These are phyloP conservation scores for Prenolepis imparis DNA, from an alignment of 2,888 invertebrate species.

Conservation along the genomic window DNA sequence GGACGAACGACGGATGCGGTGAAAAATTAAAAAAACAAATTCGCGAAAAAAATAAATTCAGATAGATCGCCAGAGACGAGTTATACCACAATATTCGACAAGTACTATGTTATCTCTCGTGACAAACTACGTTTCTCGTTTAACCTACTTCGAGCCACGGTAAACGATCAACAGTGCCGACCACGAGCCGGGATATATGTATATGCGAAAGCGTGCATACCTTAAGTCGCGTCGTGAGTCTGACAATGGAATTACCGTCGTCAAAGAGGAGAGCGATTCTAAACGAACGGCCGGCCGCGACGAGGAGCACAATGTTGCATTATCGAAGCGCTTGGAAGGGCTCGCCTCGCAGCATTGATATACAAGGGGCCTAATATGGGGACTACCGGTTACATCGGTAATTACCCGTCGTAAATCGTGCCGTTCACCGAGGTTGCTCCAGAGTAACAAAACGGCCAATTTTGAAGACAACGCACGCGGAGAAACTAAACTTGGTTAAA, in stretches of 20 bases:
- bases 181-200: not conserved
- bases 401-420: constrained; percentile 77
- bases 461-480: constrained; percentile 73
- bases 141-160: not conserved
- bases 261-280: constrained; percentile 20
- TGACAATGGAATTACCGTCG: constrained; percentile 43
- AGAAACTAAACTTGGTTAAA: constrained; percentile 61
- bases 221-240: not conserved
- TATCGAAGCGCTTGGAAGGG: constrained; percentile 62
- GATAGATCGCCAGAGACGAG: not conserved
- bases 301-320: constrained; percentile 58
- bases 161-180: not conserved
- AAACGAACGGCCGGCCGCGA: constrained; percentile 45
- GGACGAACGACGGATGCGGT: not conserved
- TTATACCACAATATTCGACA: not conserved
- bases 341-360: constrained; percentile 61
- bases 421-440: constrained; percentile 73
- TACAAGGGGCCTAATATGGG: constrained; percentile 62
- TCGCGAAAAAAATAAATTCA: not conserved
- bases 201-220: constrained; percentile 9
- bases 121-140: not conserved
- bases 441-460: constrained; percentile 77
- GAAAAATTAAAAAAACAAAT: not conserved
- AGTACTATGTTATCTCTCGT: not conserved
- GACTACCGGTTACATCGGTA: constrained; percentile 70